These are phyloP conservation scores for Xanthia icteritia DNA, from an alignment of 2,888 invertebrate species.

Conservation along the genomic window DNA sequence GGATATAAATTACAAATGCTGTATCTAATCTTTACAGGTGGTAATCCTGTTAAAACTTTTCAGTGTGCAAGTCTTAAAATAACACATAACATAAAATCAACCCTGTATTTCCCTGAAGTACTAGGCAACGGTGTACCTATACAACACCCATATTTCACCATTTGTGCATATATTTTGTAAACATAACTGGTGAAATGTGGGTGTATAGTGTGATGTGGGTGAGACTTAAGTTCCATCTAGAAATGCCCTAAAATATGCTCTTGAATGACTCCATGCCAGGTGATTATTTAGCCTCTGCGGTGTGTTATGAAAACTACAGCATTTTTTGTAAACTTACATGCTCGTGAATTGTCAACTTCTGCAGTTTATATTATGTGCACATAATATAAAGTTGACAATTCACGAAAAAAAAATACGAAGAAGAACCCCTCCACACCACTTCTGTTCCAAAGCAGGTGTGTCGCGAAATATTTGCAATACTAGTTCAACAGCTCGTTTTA, in stretches of 20 bases:
- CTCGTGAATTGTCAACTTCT: too few species aligned
- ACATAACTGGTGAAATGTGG: neutral
- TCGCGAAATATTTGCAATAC: slow-evolving; percentile 40
- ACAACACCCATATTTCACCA: neutral
- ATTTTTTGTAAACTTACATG: neutral
- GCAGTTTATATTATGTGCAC: too few species aligned
- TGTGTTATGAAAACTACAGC: too few species aligned
- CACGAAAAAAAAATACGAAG: neutral
- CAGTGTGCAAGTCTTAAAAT: neutral
- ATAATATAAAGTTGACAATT: too few species aligned
- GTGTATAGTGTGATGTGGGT: neutral
- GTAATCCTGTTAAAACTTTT: neutral
- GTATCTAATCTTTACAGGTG: neutral
- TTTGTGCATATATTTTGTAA: too few species aligned
- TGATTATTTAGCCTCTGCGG: neutral
- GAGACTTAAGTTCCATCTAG: too few species aligned
- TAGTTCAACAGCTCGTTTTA: slow-evolving; percentile 45
- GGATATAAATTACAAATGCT: neutral
- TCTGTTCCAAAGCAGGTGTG: slow-evolving; percentile 41
- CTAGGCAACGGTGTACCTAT: neutral
- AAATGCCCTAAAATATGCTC: neutral
- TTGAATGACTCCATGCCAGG: neutral
- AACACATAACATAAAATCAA: neutral
- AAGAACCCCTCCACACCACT: slow-evolving; percentile 20
- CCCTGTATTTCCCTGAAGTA: neutral